Conservation (phyloP, 1,140 invertebrate genomes). For the Drepana arcuata region DNA sequence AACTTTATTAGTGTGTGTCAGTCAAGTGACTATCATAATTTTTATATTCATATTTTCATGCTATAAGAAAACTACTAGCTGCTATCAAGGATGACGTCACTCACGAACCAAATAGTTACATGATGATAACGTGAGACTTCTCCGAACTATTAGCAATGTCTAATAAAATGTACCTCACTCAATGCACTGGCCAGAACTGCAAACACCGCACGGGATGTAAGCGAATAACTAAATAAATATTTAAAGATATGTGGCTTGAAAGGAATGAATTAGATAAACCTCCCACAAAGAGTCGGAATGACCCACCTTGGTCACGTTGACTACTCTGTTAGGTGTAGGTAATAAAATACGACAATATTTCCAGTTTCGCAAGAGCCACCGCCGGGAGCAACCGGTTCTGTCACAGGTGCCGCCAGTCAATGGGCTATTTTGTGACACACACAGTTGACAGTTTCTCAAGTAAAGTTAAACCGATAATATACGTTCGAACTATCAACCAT, state of each 20-base stretch:
- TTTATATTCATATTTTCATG: too few relatives aligned
- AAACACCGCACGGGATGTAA: too few relatives aligned
- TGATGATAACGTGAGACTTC: too few relatives aligned
- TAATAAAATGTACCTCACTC: too few relatives aligned
- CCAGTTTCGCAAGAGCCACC: slow-evolving; percentile 44
- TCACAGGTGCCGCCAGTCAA: slow-evolving; percentile 49
- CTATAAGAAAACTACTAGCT: too few relatives aligned
- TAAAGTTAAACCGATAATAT: slow-evolving; percentile 7
- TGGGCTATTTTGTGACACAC: slow-evolving; percentile 25
- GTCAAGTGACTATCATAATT: slow-evolving; percentile 12
- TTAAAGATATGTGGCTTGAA: too few relatives aligned
- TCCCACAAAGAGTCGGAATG: slow-evolving; percentile 12
- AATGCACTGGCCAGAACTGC: too few relatives aligned
- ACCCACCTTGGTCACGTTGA: slow-evolving; percentile 10
- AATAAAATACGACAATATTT: slow-evolving; percentile 43
- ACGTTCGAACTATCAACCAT: slow-evolving; percentile 2
- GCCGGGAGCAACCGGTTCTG: slow-evolving; percentile 40
- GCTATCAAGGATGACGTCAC: too few relatives aligned
- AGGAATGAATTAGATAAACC: slow-evolving; percentile 8
- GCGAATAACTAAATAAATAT: too few relatives aligned
- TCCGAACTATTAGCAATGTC: too few relatives aligned
- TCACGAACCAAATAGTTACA: too few relatives aligned
- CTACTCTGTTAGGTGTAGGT: slow-evolving; percentile 12
- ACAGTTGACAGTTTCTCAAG: slow-evolving; percentile 6
- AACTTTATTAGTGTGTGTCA: slow-evolving; percentile 13